A percentile compares a stretch with the other conserved stretches of the same genome.
Conservation (phyloP, 2,797 vertebrate species). For the Brachyalestes nurse region DNA sequence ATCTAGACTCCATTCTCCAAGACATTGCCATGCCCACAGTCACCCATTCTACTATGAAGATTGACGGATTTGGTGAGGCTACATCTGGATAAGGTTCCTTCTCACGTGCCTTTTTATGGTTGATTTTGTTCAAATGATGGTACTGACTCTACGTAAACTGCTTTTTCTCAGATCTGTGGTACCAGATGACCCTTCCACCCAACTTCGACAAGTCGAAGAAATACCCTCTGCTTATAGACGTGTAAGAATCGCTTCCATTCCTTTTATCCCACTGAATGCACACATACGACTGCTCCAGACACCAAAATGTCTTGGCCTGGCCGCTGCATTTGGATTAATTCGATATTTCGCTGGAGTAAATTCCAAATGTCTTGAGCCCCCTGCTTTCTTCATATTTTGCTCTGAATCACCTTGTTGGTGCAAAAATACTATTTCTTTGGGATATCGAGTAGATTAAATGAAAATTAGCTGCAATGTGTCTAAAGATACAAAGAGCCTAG, state of each 20-base stretch:
- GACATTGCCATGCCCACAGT: slow-evolving; percentile 85
- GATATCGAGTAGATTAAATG: too few relatives aligned
- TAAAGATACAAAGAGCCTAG: too few relatives aligned
- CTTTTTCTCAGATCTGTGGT: slow-evolving; percentile 86
- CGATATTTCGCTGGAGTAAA: too few relatives aligned
- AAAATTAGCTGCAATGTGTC: too few relatives aligned
- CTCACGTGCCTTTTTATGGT: neutral
- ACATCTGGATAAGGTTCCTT: neutral
- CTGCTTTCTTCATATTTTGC: too few relatives aligned
- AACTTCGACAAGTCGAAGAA: slow-evolving; percentile 88
- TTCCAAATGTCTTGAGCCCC: too few relatives aligned
- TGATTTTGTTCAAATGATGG: neutral
- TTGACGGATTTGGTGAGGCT: slow-evolving; percentile 80
- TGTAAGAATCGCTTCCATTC: slow-evolving; percentile 88
- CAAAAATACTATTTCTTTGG: too few relatives aligned
- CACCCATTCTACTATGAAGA: slow-evolving; percentile 64
- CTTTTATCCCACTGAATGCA: neutral
- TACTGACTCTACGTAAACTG: neutral
- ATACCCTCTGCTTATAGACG: slow-evolving; percentile 94
- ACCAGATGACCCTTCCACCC: slow-evolving; percentile 92
- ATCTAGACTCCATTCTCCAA: slow-evolving; percentile 73
- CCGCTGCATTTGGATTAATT: too few relatives aligned
- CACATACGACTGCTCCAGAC: too few relatives aligned
- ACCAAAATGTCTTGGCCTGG: too few relatives aligned
- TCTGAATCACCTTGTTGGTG: too few relatives aligned